These are phyloP conservation scores for Psittacula echo DNA, from an alignment of 2,797 vertebrate genomes.

Conservation along the genomic window DNA sequence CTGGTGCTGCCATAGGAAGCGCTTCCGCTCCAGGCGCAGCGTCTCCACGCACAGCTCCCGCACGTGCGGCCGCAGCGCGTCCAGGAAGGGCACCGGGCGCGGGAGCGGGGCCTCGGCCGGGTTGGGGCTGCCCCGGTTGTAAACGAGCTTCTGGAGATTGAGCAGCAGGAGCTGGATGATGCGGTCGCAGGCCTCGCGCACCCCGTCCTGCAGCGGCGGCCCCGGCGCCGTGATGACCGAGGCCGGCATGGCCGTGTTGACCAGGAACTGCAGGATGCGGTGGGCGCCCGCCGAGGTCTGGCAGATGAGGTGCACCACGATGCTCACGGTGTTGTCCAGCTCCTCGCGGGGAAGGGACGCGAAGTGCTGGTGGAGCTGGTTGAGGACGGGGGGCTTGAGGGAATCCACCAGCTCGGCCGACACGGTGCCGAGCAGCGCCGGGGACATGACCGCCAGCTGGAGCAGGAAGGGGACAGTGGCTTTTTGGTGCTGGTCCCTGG, in stretches of 20 bases:
- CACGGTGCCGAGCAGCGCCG: slow-evolving; percentile 86
- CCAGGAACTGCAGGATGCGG: slow-evolving; percentile 87
- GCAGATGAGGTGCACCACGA: slow-evolving; percentile 91
- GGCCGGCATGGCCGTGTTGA: slow-evolving; percentile 90
- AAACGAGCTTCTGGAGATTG: slow-evolving; percentile 91
- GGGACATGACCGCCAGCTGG: slow-evolving; percentile 91
- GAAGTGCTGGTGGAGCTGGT: slow-evolving; percentile 90
- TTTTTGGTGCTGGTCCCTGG: slow-evolving; percentile 75
- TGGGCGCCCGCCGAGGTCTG: slow-evolving; percentile 89
- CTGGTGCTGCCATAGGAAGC: neutral
- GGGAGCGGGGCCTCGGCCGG: slow-evolving; percentile 59
- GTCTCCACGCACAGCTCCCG: slow-evolving; percentile 70
- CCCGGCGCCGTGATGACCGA: slow-evolving; percentile 91
- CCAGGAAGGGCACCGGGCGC: slow-evolving; percentile 87
- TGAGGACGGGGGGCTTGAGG: slow-evolving; percentile 82
- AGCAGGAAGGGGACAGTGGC: slow-evolving; percentile 92
- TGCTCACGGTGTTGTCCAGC: slow-evolving; percentile 87
- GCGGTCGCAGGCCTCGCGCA: slow-evolving; percentile 92
- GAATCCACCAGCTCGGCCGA: slow-evolving; percentile 90
- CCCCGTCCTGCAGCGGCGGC: slow-evolving; percentile 85
- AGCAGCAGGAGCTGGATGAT: slow-evolving; percentile 90
- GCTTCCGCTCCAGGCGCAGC: neutral
- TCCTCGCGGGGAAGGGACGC: slow-evolving; percentile 87
- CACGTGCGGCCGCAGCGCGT: slow-evolving; percentile 86
- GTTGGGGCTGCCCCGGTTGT: slow-evolving; percentile 78